Evolutionary conservation across 2,113 vertebrate genomes (phyloP), one percentile per base, ranked within the genome.

Genomic region (Poeciliopsis occidentalis): DNA sequence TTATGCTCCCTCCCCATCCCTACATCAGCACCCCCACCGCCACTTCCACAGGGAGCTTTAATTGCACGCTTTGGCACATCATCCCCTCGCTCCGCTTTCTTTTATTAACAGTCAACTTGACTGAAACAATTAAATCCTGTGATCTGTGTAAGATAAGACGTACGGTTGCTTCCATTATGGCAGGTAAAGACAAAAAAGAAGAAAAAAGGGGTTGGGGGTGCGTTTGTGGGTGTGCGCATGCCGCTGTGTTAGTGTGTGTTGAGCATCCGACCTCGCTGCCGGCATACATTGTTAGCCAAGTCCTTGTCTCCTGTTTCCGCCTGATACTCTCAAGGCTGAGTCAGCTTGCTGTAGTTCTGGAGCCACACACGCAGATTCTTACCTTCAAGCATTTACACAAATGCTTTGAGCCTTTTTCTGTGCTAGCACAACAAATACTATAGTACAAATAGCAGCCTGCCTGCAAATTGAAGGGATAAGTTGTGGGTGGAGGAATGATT

Each of bases 61-160:
- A 88, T 91, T 84, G 64, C 76, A 88, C 88, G 61, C 83, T 83
- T 80, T 83, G 84, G 83, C 86, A 85, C 71, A 76, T 71, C 81
- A 84, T 73, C 81, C 79, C 31, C 44, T 44, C 5, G 26, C 75
- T 75, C 51, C 0, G 60, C 73, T 79, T 76, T 54, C 71, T 85
- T 84, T 89, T 84, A 74, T 67, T 29, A 84, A 73, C 75, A 71
- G 73, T 80, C 75, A 64, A 63, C 80, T 37, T 85, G 86, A 88
- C 75, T 90, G 85, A 82, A 88, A 91, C 89, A 91, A 91, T 94
- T 86, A 85, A 83, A 76, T 71, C 85, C 81, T 82, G 79, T 84
- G 86, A 90, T 93, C 81, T 80, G 87, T 90, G 79, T 72, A 80
- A 89, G 87, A 91, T 87, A 85, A 91, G 87, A 89, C 79, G 67